A percentile compares a stretch with the other conserved stretches of the same genome.
Evolutionary conservation across 2,113 vertebrate species (phyloP).

Genomic region (Percina caprodes): DNA sequence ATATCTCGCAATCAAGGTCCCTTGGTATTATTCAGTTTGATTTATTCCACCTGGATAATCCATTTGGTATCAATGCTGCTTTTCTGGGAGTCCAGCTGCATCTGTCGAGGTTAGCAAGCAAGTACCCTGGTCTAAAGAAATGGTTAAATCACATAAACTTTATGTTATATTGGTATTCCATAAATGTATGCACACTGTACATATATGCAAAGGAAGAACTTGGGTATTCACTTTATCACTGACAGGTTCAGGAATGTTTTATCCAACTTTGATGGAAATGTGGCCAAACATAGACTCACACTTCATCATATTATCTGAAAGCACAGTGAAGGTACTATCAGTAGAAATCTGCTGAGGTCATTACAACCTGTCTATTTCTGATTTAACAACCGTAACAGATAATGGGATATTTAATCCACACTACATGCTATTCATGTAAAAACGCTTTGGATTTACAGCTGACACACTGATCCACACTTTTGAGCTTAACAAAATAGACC

Average conservation of each 20-base stretch:
- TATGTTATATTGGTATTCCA: not conserved
- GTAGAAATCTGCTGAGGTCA: conserved; percentile 45
- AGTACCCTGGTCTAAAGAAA: not conserved
- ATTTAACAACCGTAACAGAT: conserved; percentile 1
- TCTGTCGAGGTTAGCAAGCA: not conserved
- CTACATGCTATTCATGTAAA: not conserved
- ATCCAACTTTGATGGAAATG: conserved; percentile 47
- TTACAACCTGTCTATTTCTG: conserved; percentile 44
- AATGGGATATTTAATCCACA: conserved; percentile 23
- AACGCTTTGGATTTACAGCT: not conserved
- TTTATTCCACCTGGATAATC: not conserved
- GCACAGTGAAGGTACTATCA: conserved; percentile 15
- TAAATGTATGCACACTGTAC: not conserved
- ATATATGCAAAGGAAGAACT: conserved; percentile 26
- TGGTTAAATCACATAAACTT: not conserved
- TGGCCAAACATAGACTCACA: conserved; percentile 37
- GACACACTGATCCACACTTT: not conserved
- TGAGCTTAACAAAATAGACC: not conserved
- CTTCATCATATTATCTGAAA: conserved; percentile 46
- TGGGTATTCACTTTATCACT: conserved; percentile 24
- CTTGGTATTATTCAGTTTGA: not conserved
- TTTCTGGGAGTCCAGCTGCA: not conserved
- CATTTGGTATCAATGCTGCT: not conserved
- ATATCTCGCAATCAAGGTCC: not conserved
- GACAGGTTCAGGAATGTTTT: conserved; percentile 44